Percentiles rank a stretch among this genome's conserved stretches.
These are phyloP conservation scores for Cnemophilus loriae DNA, from an alignment of 2,113 vertebrate genomes.

Conservation along the genomic window DNA sequence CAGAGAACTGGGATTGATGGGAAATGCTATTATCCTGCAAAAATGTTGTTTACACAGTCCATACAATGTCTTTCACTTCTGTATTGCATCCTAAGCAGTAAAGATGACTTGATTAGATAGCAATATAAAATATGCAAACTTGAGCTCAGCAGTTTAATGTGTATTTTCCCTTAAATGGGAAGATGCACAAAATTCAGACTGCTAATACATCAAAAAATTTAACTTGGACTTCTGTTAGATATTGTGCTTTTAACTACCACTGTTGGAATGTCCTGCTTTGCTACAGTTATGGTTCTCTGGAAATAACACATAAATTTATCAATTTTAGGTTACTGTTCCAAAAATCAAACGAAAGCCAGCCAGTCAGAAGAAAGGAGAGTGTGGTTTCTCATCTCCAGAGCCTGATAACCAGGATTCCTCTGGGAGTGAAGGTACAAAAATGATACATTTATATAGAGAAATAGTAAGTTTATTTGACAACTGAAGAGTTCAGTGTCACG, in stretches of 20 bases:
- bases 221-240: not conserved
- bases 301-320: not conserved
- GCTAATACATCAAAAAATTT: not conserved
- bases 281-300: not conserved
- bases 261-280: not conserved
- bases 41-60: not conserved
- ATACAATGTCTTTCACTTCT: not conserved
- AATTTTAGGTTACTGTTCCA: conserved; percentile 86
- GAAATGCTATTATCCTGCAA: not conserved
- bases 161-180: not conserved
- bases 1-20: not conserved
- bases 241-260: not conserved
- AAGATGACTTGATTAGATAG: not conserved
- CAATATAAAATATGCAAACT: not conserved
- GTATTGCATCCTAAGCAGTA: not conserved
- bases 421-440: conserved; percentile 87
- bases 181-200: not conserved
- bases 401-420: conserved; percentile 94
- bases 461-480: not conserved
- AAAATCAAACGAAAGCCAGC: conserved; percentile 89
- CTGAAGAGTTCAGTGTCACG: not conserved
- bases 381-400: conserved; percentile 93
- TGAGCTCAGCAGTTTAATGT: not conserved
- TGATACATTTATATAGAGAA: not conserved
- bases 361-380: conserved; percentile 84